Percentiles rank a stretch among this genome's conserved stretches.
These are phyloP conservation scores for Orthonyx spaldingii DNA, from an alignment of 2,113 vertebrate genomes.

Conservation along the genomic window DNA sequence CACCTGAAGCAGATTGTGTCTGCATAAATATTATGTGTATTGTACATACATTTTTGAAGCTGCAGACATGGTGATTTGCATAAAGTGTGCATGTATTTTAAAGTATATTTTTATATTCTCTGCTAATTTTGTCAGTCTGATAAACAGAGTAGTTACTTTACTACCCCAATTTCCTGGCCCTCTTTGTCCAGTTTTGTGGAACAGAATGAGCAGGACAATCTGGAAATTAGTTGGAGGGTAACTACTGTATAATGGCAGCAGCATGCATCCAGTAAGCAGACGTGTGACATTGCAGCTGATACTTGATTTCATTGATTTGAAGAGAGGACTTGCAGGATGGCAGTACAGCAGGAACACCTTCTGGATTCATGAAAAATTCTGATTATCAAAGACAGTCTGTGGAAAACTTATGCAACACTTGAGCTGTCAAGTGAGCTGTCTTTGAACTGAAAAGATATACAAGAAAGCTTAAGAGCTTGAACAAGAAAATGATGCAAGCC, in stretches of 20 bases:
- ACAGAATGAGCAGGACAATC: neutral
- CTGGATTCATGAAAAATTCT: constrained; percentile 1
- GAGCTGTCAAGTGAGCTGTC: neutral
- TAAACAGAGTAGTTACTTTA: neutral
- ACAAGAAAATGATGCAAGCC: constrained; percentile 8
- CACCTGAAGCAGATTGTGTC: neutral
- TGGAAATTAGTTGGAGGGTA: neutral
- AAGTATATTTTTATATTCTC: neutral
- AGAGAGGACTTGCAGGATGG: neutral
- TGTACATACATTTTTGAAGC: neutral
- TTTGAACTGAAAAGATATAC: constrained; percentile 27
- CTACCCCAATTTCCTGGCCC: neutral
- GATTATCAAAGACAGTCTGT: neutral
- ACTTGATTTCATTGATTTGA: neutral
- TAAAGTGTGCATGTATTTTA: neutral
- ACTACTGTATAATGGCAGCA: neutral
- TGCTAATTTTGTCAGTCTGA: constrained; percentile 7
- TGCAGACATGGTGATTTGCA: neutral
- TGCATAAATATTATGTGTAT: neutral
- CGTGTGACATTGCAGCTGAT: neutral
- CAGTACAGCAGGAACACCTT: neutral
- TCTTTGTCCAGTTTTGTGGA: neutral
- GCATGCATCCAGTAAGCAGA: neutral
- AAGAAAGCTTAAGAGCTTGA: neutral
- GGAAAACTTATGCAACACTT: neutral